Percentiles rank a stretch among this genome's conserved stretches.
phyloP scores from a whole-genome alignment of 2,888 invertebrate species.

The Calephelis perditalis region DNA sequence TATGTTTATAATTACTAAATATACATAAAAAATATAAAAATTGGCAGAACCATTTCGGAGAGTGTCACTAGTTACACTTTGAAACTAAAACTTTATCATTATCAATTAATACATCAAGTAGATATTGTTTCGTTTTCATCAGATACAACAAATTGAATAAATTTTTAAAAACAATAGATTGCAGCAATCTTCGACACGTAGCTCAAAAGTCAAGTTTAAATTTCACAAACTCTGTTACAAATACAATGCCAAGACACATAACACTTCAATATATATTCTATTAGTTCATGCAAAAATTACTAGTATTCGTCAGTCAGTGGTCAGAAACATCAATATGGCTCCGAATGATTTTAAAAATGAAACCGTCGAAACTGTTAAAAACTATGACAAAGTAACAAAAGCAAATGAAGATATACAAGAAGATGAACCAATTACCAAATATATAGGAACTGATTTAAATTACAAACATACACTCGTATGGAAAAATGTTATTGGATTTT shows the following conservation, averaged over 20 bases:
- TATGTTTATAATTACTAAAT: no score
- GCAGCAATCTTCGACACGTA: background rate
- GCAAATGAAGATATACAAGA: constrained; percentile 16
- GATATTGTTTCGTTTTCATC: no score
- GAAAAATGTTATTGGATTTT: constrained; percentile 79
- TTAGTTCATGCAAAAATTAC: background rate
- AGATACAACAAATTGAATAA: no score
- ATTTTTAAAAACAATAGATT: background rate
- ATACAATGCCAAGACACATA: constrained; percentile 20
- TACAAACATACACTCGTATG: constrained; percentile 78
- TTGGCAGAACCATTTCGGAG: no score
- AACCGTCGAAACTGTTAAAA: background rate
- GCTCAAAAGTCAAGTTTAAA: constrained; percentile 26
- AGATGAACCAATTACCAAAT: constrained; percentile 30
- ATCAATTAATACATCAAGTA: no score
- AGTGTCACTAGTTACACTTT: no score
- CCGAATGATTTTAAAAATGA: constrained; percentile 1
- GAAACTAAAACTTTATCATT: no score
- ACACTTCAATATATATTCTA: constrained; percentile 19
- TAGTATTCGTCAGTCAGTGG: no score
- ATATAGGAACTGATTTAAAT: constrained; percentile 48
- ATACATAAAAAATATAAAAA: no score
- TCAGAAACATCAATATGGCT: constrained; percentile 8
- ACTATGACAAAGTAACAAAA: constrained; percentile 7
- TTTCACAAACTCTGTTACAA: constrained; percentile 21